Percentiles rank a stretch among this genome's conserved stretches.
These are phyloP conservation scores for Aricia artaxerxes DNA, from an alignment of 2,888 invertebrate species.

Conservation along the genomic window DNA sequence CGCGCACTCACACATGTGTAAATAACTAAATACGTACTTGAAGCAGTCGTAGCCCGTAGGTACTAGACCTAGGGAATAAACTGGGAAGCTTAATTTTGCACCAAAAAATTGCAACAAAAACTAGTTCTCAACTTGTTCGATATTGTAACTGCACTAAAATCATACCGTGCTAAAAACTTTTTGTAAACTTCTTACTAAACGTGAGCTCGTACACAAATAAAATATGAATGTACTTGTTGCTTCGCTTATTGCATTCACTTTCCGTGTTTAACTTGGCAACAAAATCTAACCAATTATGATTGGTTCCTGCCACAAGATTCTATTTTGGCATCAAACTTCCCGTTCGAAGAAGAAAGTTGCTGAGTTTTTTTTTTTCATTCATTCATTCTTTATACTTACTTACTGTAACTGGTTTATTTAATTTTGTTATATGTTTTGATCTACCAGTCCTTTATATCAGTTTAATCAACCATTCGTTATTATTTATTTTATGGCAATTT, in stretches of 20 bases:
- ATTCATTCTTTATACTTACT: background rate
- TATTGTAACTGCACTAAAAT: no score
- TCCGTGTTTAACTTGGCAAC: background rate
- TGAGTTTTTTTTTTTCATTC: background rate
- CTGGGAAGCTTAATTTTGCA: no score
- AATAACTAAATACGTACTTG: no score
- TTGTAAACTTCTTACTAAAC: background rate
- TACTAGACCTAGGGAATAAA: no score
- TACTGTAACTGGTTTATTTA: background rate
- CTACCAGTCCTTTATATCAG: no score
- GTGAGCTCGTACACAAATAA: constrained; percentile 2
- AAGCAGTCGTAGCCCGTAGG: no score
- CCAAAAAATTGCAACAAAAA: no score
- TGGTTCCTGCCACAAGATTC: background rate
- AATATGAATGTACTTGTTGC: constrained; percentile 18
- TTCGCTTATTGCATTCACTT: constrained; percentile 1
- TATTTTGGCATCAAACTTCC: constrained; percentile 15
- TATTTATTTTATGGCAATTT: no score
- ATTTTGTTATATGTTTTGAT: no score
- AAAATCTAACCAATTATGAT: constrained; percentile 16
- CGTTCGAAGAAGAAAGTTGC: background rate
- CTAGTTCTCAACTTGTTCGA: no score
- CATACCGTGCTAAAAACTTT: background rate
- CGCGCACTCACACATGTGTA: no score
- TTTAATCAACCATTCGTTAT: no score